phyloP scores from a whole-genome alignment of 2,113 vertebrate genomes.

The Pandion haliaetus region DNA sequence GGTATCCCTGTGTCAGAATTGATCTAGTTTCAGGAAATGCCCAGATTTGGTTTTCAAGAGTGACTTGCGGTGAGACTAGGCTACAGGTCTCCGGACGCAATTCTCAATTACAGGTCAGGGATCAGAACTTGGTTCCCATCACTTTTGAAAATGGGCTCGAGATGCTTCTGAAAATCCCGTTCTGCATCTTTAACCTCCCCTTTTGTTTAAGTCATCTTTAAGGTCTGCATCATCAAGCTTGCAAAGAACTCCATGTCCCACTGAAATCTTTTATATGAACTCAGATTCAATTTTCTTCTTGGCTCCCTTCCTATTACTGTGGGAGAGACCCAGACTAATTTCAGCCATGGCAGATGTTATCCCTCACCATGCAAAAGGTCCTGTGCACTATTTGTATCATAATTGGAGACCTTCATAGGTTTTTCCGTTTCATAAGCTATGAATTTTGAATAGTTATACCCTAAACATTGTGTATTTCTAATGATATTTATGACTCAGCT shows the following conservation, averaged over 20 bases:
- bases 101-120: background rate
- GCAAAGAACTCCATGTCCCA: background rate
- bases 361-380: background rate
- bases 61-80: background rate
- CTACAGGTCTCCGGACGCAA: background rate
- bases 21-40: background rate
- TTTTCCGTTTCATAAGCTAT: background rate
- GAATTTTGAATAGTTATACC: background rate
- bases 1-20: rapidly evolving
- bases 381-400: background rate
- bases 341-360: background rate
- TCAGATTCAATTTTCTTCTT: background rate
- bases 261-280: background rate
- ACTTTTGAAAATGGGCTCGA: background rate
- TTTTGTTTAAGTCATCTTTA: background rate
- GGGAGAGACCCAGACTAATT: background rate
- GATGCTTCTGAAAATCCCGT: background rate
- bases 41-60: background rate
- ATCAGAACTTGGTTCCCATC: background rate
- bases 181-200: background rate
- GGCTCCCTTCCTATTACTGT: background rate
- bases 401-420: background rate
- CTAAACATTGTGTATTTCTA: background rate
- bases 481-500: background rate
- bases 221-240: background rate